Base-by-base conservation (phyloP, 1,140 invertebrate species). In the Drosophila ficusphila region DNA sequence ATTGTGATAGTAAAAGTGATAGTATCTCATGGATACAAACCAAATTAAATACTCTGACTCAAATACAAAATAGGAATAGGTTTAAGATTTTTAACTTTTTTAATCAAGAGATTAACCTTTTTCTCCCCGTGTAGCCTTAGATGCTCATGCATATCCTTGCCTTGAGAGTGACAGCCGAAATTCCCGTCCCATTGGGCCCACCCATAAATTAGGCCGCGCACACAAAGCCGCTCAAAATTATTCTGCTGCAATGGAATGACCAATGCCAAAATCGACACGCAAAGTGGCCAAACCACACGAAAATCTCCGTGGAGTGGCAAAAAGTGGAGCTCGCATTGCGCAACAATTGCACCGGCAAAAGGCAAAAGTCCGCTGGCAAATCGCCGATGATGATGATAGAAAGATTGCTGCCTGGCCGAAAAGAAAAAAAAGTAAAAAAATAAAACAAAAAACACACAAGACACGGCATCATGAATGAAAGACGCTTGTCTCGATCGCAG, bases 161-260 rank as follows among this genome's bases (percentile, higher is more conserved):
- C 81, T 85, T 85, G 81, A 85, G 53, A 39, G 44, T 38, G 47
- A 69, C 48, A 54, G 64, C 46, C 34, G 52, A 47, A 67, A 68
- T 69, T 47, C 52, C 60, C 61, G 52, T 44, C 16, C 67, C 25
- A 31, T 34, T 25, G 42, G 51, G 57, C 47, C 47, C 46, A 53
- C 42, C 65, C 76, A 85, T 85, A 85, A 85, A 76, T 85, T 81
- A 79, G 70, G 38, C 25, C 39, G 25, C 39, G 25, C 53, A 62
- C 46, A 85, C 81, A 86, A 85, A 81, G 77, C 53, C 39, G 19
- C 23, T 39, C 60, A 81, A 85, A 44, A 77, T 85, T 85, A 85
- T 85, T 85, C 81, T 85, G 81, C 67, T 81, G 81, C 81, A 85
- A 86, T 70, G 73, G 69, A 70, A 27, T 70, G 41, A 60, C 42